Evolutionary conservation across 1,140 invertebrate genomes (phyloP), one percentile per base, ranked within the genome.

Genomic region (Fopius arisanus): DNA sequence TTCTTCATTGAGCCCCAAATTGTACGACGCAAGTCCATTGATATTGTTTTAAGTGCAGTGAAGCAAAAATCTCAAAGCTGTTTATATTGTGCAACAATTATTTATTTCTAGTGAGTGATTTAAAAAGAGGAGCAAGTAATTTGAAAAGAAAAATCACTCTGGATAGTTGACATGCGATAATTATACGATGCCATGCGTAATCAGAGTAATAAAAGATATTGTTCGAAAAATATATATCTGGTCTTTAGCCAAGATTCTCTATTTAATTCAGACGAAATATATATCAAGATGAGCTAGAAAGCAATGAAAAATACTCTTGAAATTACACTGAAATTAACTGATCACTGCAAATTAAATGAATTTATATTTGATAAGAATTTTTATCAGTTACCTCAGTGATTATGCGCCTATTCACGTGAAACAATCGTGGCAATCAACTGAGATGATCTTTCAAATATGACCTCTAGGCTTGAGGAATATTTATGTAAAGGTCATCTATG

Each of bases 401-500:
- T 41, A 40, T 28, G 33, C 2, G 19, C 33, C 19, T 5, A 41
- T 43, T 43, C 67, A 69, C 67, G 40, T 73, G 26, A 43, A 26
- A 33, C 10, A 48, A 67, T 48, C 29, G 48, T 68, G 31, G 3
- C n/a, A 31, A 40, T 37, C 67, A 9, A 16, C 28, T 33, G 37
- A 19, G 33, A 37, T 12, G 67, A 71, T 73, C 69, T 74, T 73
- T 69, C 7, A 75, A 77, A 79, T 78, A 78, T 83, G 82, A 83
- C 82, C 82, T 84, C 80, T 84, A 80, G 31, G 74, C 41, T 16
- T 62, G 59, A 48, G 66, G 67, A 71, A 75, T 70, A 74, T 74
- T 71, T 73, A 29, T 77, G 67, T 76, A 78, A 82, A 84, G 82
- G 82, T 84, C 80, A 80, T 51, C 33, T 23, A 70, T 31, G 43